Percentiles rank a stretch among this genome's conserved stretches.
These are phyloP conservation scores for Bombus confusus DNA, from an alignment of 1,140 invertebrate species.

Conservation along the genomic window DNA sequence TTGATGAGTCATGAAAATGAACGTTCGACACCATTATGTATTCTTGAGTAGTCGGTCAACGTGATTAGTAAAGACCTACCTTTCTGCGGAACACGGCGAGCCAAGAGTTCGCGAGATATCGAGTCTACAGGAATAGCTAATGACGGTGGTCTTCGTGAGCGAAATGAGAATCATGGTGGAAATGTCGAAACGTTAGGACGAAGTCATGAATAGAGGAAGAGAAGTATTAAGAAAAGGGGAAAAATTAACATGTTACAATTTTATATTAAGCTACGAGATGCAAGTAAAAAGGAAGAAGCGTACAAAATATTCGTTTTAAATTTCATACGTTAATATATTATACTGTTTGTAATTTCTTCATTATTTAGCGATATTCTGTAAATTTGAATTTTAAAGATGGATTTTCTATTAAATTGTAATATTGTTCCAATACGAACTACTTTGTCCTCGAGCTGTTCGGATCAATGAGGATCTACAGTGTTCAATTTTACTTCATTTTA, in stretches of 20 bases:
- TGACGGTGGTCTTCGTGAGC: neutral
- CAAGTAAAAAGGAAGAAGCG: neutral
- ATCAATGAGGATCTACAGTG: too few relatives aligned
- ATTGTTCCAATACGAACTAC: too few relatives aligned
- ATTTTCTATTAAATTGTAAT: neutral
- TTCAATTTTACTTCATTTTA: neutral
- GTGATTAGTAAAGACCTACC: neutral
- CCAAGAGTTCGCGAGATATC: neutral
- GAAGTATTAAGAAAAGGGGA: neutral
- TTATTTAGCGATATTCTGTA: neutral
- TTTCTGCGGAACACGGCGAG: neutral
- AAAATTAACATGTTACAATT: neutral
- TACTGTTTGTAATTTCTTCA: too few relatives aligned
- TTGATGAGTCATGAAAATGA: neutral
- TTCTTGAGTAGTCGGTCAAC: neutral
- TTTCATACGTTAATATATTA: too few relatives aligned
- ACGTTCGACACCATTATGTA: neutral
- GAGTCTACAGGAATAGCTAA: neutral
- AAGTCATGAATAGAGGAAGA: neutral
- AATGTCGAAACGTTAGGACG: neutral
- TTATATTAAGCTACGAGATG: too few relatives aligned
- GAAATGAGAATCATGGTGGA: neutral
- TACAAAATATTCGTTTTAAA: neutral
- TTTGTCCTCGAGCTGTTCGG: too few relatives aligned
- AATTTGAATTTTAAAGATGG: neutral